Base-by-base conservation (phyloP, 2,888 invertebrate genomes). In the Hydraecia micacea region DNA sequence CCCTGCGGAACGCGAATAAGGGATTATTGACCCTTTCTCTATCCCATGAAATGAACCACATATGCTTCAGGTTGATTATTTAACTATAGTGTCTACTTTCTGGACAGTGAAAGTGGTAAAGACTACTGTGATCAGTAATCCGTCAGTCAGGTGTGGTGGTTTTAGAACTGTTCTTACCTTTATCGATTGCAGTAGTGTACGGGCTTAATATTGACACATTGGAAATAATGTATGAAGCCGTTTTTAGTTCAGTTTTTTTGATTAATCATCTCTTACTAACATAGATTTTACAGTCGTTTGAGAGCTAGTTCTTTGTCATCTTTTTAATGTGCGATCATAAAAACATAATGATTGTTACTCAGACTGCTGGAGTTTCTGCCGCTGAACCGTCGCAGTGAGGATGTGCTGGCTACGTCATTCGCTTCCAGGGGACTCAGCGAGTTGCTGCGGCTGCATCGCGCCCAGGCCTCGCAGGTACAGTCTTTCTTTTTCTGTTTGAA, bases 281-380 rank as follows among this genome's bases (percentile, higher is more conserved):
- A 42, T 46, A 13, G 46, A 46, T 46, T 46, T 13, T 46, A 11
- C 42, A 5, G 42, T 11, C 42, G 11, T 2, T 58, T 8, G 8
- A 65, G n/a, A 66, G n/a, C 18, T 28, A 42, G 18, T 68, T 68
- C 8, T 21, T 13, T 46, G 25, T 18, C 6, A 2, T 52, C 8
- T 68, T 52, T 13, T 25, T 11, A 55, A 55, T 4, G 25, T 25
- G 25, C 11, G 5, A n/a, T n/a, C n/a, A n/a, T 58, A n/a, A 5
- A n/a, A 58, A n/a, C 18, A 21, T 13, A 11, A 1, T 42, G 5
- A 71, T 9, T 52, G 69, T 68, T 84, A 9, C 89, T 86, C 91
- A 98, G 98, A 94, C 96, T 99, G 93, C 98, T 98, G 98, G 99
- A 99, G 96, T 99, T 99, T 97, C 98, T 99, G 94, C 99, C 99